These are phyloP conservation scores for Gadus macrocephalus DNA, from an alignment of 2,113 vertebrate species.

Conservation along the genomic window DNA sequence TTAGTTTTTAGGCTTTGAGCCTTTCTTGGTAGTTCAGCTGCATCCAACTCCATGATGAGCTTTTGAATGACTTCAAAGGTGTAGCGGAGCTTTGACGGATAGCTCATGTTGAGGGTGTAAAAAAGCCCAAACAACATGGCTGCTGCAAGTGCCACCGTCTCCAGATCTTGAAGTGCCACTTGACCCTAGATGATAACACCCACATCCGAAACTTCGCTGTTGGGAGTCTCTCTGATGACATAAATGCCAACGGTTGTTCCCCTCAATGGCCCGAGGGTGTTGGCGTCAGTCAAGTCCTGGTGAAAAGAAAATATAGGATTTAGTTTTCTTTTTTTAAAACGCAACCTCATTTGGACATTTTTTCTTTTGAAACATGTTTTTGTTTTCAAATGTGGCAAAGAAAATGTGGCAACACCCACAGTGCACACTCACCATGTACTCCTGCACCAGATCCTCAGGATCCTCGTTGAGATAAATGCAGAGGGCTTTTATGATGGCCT, in stretches of 20 bases:
- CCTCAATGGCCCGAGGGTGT: background rate
- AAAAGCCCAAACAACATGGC: constrained; percentile 4
- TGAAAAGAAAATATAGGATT: background rate
- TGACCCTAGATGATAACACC: background rate
- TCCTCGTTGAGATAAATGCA: constrained; percentile 16
- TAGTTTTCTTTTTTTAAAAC: background rate
- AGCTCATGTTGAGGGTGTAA: background rate
- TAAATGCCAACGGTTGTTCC: no score
- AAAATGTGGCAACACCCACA: background rate
- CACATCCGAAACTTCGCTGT: background rate
- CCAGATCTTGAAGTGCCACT: constrained; percentile 4
- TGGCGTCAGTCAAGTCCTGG: background rate
- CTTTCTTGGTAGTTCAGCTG: background rate
- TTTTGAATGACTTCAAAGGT: background rate
- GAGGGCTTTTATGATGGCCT: constrained; percentile 2
- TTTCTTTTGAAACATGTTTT: background rate
- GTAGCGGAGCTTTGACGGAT: no score
- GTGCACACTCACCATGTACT: constrained; percentile 8
- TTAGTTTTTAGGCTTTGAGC: background rate
- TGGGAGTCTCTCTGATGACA: background rate
- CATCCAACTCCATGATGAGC: background rate
- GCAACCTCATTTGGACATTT: background rate
- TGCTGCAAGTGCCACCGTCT: background rate
- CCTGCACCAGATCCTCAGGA: background rate
- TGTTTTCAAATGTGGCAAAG: background rate